Percentiles rank a stretch among this genome's conserved stretches.
Conservation (phyloP, 2,888 invertebrate genomes). For the Drosophila mimetica region DNA sequence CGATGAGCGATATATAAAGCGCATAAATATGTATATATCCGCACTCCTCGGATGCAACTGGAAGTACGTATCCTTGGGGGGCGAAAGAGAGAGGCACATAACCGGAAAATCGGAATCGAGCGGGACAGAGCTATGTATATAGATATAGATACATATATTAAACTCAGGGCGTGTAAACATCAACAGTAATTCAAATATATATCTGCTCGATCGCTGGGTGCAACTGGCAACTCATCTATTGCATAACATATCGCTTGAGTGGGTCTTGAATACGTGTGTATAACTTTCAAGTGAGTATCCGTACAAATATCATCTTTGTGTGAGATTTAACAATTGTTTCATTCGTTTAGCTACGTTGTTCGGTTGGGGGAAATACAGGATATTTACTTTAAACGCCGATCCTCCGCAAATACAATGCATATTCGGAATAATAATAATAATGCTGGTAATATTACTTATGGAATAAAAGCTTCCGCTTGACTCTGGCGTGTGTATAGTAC, state of each 20-base stretch:
- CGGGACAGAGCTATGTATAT: slow-evolving; percentile 11
- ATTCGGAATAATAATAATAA: slow-evolving; percentile 24
- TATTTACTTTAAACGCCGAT: neutral
- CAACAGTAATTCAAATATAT: slow-evolving; percentile 27
- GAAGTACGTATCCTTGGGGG: slow-evolving; percentile 25
- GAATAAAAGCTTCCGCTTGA: slow-evolving; percentile 23
- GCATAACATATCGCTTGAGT: slow-evolving; percentile 23
- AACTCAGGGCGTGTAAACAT: slow-evolving; percentile 12
- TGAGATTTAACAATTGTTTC: slow-evolving; percentile 58
- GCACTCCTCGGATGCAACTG: slow-evolving; percentile 5
- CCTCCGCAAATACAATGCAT: slow-evolving; percentile 19
- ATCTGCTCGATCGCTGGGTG: slow-evolving; percentile 30
- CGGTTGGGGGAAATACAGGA: slow-evolving; percentile 6
- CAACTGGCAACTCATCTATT: slow-evolving; percentile 32
- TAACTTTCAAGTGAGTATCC: slow-evolving; percentile 20
- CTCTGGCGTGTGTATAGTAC: slow-evolving; percentile 50
- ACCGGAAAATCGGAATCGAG: slow-evolving; percentile 19
- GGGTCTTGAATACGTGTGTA: neutral
- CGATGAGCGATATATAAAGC: slow-evolving; percentile 11
- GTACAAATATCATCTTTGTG: slow-evolving; percentile 12
- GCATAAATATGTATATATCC: neutral
- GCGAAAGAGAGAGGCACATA: slow-evolving; percentile 49
- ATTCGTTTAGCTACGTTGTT: slow-evolving; percentile 42
- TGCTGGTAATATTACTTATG: slow-evolving; percentile 29
- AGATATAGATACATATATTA: too few species aligned